These are phyloP conservation scores for Sternotherus odoratus DNA, from an alignment of 2,797 vertebrate genomes.

Conservation along the genomic window DNA sequence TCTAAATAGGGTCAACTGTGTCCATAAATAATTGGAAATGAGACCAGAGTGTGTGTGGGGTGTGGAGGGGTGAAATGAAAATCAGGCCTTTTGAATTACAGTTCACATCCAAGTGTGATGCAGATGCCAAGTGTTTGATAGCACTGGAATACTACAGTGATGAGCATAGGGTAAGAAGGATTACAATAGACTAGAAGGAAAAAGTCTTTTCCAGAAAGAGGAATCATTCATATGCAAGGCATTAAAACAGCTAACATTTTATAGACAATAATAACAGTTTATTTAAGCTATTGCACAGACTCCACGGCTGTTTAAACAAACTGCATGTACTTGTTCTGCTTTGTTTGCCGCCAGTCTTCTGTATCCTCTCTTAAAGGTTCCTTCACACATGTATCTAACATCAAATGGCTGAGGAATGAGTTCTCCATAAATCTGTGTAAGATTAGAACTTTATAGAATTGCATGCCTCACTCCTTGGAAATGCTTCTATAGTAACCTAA, in stretches of 20 bases:
- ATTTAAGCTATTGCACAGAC: neutral
- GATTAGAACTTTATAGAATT: neutral
- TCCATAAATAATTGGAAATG: neutral
- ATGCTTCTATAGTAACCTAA: neutral
- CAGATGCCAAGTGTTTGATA: neutral
- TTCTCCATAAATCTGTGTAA: neutral
- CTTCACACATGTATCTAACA: neutral
- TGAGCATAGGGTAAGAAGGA: neutral
- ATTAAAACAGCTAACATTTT: too few species aligned
- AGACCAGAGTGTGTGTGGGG: neutral
- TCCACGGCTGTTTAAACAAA: neutral
- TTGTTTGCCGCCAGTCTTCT: neutral
- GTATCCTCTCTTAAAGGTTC: neutral
- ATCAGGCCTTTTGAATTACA: neutral
- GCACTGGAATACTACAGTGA: neutral
- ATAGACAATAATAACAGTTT: neutral
- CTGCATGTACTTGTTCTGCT: neutral
- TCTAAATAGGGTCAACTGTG: neutral
- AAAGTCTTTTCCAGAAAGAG: neutral
- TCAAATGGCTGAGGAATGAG: neutral
- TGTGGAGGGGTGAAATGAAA: neutral
- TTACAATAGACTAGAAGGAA: too few species aligned
- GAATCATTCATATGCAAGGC: too few species aligned
- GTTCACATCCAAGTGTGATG: neutral
- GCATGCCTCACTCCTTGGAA: neutral